Conservation (phyloP, 92 coral and sea anemone species). For the Micromussa lordhowensis region DNA sequence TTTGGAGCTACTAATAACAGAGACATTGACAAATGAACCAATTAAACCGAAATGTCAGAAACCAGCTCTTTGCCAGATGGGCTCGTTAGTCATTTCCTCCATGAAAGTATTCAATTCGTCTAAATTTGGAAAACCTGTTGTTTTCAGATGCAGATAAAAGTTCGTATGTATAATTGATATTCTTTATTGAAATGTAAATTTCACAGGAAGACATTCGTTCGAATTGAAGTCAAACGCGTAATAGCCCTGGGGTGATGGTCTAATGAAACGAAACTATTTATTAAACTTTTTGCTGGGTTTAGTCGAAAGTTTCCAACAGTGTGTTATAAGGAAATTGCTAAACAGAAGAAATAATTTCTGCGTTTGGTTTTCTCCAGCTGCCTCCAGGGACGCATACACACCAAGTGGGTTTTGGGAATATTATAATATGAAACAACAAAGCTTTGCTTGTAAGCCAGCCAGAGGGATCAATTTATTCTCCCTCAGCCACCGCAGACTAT, state of each 20-base stretch:
- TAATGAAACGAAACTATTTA: background rate
- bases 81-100: background rate
- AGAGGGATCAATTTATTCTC: conserved; percentile 1
- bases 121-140: background rate
- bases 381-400: background rate
- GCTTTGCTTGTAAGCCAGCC: background rate
- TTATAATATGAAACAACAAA: background rate
- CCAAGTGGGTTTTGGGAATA: background rate
- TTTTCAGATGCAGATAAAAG: background rate
- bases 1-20: background rate
- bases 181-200: conserved; percentile 3
- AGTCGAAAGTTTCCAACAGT: background rate
- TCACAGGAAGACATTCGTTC: background rate
- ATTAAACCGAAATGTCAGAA: background rate
- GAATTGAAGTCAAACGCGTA: background rate
- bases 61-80: background rate
- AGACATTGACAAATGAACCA: background rate
- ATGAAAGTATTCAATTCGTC: background rate
- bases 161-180: background rate
- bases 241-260: no score
- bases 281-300: background rate
- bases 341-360: background rate
- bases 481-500: background rate
- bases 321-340: background rate
- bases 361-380: background rate